A percentile compares a stretch with the other conserved stretches of the same genome.
phyloP scores from a whole-genome alignment of 2,113 vertebrate species.

The Ammospiza nelsoni region DNA sequence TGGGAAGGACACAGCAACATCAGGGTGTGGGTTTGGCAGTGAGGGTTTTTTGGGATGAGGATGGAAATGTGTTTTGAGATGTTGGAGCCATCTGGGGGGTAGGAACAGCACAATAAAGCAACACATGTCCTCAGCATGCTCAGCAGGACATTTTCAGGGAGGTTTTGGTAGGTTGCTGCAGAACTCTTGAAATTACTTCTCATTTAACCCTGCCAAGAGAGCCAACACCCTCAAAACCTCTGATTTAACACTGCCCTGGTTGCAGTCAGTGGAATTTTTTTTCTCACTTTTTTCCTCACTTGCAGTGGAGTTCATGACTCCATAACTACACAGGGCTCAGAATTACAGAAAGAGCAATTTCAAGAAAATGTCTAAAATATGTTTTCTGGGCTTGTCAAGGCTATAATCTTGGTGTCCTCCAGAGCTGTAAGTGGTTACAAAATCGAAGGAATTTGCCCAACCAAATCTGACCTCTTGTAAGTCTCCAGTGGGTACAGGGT shows the following conservation, averaged over 20 bases:
- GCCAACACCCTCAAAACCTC: neutral
- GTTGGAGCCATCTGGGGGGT: neutral
- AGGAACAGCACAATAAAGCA: neutral
- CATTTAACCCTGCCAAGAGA: neutral
- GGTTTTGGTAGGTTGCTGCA: neutral
- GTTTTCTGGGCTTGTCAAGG: neutral
- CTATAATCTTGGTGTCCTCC: slow-evolving; percentile 38
- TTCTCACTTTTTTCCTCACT: neutral
- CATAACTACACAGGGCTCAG: neutral
- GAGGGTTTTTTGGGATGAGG: neutral
- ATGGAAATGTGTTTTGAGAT: neutral
- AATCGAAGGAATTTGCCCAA: slow-evolving; percentile 10
- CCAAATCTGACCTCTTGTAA: neutral
- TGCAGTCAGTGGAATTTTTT: neutral
- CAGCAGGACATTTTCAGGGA: neutral
- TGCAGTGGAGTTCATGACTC: slow-evolving; percentile 35
- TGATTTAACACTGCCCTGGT: neutral
- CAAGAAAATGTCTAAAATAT: slow-evolving; percentile 5
- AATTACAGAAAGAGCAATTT: slow-evolving; percentile 28
- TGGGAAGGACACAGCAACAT: neutral
- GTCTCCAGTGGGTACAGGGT: neutral
- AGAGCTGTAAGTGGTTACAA: neutral
- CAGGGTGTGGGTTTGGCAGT: neutral
- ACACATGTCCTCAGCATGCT: neutral
- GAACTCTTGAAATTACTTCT: neutral